A percentile compares a stretch with the other conserved stretches of the same genome.
These are phyloP conservation scores for Metopolophium dirhodum DNA, from an alignment of 1,140 invertebrate genomes.

Conservation along the genomic window DNA sequence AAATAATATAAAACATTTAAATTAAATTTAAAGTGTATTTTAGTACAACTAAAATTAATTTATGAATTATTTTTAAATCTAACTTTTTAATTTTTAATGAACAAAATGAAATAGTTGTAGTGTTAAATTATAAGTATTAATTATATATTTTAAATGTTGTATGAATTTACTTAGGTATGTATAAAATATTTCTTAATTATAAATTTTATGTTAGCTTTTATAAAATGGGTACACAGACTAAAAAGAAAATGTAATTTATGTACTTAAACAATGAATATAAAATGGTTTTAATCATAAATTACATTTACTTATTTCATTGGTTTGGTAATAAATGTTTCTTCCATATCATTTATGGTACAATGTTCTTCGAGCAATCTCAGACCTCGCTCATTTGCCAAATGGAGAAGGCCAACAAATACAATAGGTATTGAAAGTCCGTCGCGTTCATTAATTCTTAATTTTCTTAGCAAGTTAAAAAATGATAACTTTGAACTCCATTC, in stretches of 20 bases:
- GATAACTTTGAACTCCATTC: not conserved
- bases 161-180: not conserved
- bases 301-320: not conserved
- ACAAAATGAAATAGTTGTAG: too few relatives aligned
- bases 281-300: not conserved
- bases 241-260: not conserved
- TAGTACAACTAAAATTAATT: not conserved
- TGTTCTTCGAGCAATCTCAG: not conserved
- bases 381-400: conserved; percentile 23
- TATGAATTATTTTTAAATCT: not conserved
- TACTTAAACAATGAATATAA: not conserved
- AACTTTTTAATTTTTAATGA: too few relatives aligned
- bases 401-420: not conserved
- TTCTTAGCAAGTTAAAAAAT: not conserved
- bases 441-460: not conserved
- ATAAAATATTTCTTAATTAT: not conserved
- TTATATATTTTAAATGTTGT: not conserved
- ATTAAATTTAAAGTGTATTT: not conserved
- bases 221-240: not conserved
- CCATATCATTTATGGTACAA: not conserved
- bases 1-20: not conserved
- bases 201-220: not conserved
- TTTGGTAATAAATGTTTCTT: not conserved
- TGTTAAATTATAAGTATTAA: too few relatives aligned
- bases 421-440: not conserved